These are phyloP conservation scores for Virgularia gustaviana DNA, from an alignment of 92 coral and sea anemone species.

Conservation along the genomic window DNA sequence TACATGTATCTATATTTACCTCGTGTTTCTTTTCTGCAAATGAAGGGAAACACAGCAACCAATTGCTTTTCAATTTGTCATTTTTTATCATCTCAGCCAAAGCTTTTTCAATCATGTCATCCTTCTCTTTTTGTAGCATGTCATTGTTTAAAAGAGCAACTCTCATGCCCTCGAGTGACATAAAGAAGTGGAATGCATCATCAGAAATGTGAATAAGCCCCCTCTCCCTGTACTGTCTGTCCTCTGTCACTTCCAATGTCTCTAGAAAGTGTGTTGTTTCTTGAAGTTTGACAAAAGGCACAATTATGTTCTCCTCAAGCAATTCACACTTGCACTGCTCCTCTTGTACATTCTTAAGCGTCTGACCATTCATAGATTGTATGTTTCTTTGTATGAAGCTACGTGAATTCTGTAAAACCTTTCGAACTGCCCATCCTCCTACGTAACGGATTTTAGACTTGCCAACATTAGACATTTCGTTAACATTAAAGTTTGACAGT, in stretches of 20 bases:
- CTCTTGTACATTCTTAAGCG: conserved; percentile 24
- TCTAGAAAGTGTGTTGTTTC: conserved; percentile 36
- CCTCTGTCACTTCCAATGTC: conserved; percentile 34
- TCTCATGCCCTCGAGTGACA: conserved; percentile 27
- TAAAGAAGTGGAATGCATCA: conserved; percentile 35
- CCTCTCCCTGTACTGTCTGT: conserved; percentile 34
- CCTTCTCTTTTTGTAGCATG: conserved; percentile 5
- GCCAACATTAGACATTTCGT: conserved; percentile 49
- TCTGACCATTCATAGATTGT: conserved; percentile 5
- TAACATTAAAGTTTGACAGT: conserved; percentile 12
- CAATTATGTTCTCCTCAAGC: conserved; percentile 38
- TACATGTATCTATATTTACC: no score
- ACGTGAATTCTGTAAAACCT: conserved; percentile 31
- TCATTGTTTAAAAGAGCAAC: conserved; percentile 8
- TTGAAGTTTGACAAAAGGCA: conserved; percentile 23
- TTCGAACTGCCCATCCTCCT: conserved; percentile 42
- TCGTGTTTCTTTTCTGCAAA: no score
- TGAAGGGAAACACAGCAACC: conserved; percentile 4
- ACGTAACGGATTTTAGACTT: conserved; percentile 36
- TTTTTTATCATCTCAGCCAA: not conserved
- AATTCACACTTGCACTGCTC: conserved; percentile 30
- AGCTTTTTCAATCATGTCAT: conserved; percentile 15
- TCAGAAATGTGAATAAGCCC: conserved; percentile 44
- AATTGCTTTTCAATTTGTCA: not conserved
- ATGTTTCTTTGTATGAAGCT: conserved; percentile 46